Conservation (phyloP, 2,888 invertebrate species). For the Scaptomyza flava region DNA sequence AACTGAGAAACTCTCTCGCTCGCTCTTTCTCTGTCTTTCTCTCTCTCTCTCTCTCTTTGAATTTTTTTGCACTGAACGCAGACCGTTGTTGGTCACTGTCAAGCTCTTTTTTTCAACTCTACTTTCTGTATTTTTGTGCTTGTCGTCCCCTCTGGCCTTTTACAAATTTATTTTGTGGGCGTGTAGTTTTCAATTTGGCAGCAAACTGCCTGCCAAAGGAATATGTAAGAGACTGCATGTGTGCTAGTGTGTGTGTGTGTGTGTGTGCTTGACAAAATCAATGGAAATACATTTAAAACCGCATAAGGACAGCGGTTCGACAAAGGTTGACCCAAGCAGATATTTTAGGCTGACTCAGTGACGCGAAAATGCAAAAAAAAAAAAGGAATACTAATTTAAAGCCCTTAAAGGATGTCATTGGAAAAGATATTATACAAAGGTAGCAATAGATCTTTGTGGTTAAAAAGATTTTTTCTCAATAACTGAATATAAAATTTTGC, state of each 20-base stretch:
- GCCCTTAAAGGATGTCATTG: conserved; percentile 5
- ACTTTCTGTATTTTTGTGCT: conserved; percentile 14
- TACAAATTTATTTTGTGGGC: conserved; percentile 74
- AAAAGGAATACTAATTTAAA: conserved; percentile 34
- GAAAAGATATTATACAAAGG: not conserved
- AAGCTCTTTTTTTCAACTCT: conserved; percentile 16
- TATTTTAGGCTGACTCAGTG: conserved; percentile 38
- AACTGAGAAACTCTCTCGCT: conserved; percentile 9
- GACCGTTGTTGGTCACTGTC: conserved; percentile 67
- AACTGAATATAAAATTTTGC: not conserved
- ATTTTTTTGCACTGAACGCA: conserved; percentile 16
- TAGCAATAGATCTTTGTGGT: not conserved
- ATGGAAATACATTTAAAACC: conserved; percentile 67
- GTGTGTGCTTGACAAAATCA: conserved; percentile 60
- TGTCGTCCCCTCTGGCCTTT: conserved; percentile 30
- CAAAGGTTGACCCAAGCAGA: conserved; percentile 39
- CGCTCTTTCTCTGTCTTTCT: no score
- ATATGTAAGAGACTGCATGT: conserved; percentile 10
- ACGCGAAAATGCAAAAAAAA: conserved; percentile 10
- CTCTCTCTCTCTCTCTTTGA: not conserved
- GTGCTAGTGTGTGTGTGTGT: conserved; percentile 10
- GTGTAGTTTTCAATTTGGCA: conserved; percentile 75
- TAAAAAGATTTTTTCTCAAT: not conserved
- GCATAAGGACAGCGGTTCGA: conserved; percentile 47
- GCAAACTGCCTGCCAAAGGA: conserved; percentile 55